Evolutionary conservation across 2,888 invertebrate genomes (phyloP), one percentile per base, ranked within the genome.

Genomic region (Drosophila mettleri): DNA sequence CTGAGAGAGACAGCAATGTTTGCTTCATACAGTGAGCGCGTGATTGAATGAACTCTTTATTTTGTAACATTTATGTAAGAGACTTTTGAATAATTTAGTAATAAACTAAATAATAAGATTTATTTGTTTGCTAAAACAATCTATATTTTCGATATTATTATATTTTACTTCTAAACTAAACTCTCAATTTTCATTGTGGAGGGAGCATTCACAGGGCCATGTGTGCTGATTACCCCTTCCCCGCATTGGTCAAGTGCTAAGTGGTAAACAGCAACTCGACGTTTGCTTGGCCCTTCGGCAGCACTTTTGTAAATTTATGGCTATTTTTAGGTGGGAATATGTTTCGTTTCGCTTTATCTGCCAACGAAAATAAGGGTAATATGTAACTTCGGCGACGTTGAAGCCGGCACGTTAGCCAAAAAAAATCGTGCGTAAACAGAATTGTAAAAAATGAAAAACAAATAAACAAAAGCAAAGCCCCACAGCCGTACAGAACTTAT

Each of bases 401-500:
- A 48, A 51, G 48, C 62, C 66, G 74, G 80, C 80, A 81, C 80
- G 86, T 81, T 86, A 61, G 46, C 81, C 68, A 48, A 48, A 58
- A 70, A 71, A 59, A 45, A 39, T 36, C 61, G 46, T 46, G 55
- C 57, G 77, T 86, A 81, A 81, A 80, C 77, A 86, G 62, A 74
- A 74, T 77, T 83, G 84, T 70, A 80, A 74, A 64, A 65, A 59
- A 31, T 20, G 29, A 49, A n/a, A 20, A 46, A 14, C 20, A 65
- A 46, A 36, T 29, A 55, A 18, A 58, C 46, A 55, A 71, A 65
- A 57, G 54, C 27, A 59, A 34, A 38, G 33, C 51, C 20, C 33
- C 34, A 22, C 22, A 71, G 65, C 45, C 51, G 45, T 52, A 46
- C 31, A 24, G 48, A 39, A 45, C 73, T 77, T 76, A 73, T 73